Base-by-base conservation (phyloP, 2,888 invertebrate genomes). In the Quadriops clusia region DNA sequence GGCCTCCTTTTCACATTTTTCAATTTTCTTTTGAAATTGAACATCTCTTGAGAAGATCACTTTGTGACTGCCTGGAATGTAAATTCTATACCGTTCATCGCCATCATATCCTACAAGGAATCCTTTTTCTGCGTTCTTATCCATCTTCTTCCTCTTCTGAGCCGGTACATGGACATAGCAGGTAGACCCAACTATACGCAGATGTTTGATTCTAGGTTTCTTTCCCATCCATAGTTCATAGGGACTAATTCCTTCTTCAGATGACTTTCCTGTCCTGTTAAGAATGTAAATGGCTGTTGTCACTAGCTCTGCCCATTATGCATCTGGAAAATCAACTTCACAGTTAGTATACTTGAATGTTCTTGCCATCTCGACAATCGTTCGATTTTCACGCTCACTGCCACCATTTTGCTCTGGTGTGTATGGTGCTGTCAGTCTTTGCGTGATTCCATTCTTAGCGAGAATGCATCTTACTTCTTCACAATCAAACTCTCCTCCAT, bases 401-500 rank as follows among this genome's bases (percentile, higher is more conserved):
- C 32, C 22, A 7, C 42, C 38, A 41, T 40, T 45, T 28, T 45
- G 41, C 24, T 45, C 30, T 15, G 41, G 42, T 14, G 42, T 45
- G 23, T 45, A 44, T 1, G 45, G 37, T 13, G 36, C 40, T 33
- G 39, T 43, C 15, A 42, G 18, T 9, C 28, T 23, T 8, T 17
- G 18, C 5, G 8, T 17, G 5, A 45, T 42, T 12, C 45, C 45
- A 13, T 33, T 36, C 23, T 10, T 14, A 8, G 21, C 22, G 18
- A 49, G 28, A 31, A 50, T 41, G 17, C 34, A 20, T 31, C 36
- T 27, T 10, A 46, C 39, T 13, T 44, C 42, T 30, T 37, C 31
- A 22, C 47, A 49, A 31, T 46, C 46, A 25, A 51, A 50, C 37
- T 53, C 47, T 17, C 41, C 43, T 7, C 47, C 46, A 39, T 49